These are phyloP conservation scores for Luperina nickerlii DNA, from an alignment of 2,888 invertebrate genomes.

Conservation along the genomic window DNA sequence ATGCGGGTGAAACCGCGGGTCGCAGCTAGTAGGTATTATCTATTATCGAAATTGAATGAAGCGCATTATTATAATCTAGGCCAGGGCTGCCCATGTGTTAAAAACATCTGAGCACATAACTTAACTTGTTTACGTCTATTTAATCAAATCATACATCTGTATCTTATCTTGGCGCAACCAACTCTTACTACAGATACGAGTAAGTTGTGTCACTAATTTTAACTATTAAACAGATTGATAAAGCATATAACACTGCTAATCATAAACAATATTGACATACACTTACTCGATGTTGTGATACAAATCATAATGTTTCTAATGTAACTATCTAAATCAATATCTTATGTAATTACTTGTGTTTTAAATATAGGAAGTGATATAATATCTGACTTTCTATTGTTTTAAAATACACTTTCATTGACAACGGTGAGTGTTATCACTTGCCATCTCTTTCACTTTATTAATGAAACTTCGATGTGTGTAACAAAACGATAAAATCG, in stretches of 20 bases:
- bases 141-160: constrained; percentile 53
- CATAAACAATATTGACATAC: constrained; percentile 11
- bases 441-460: constrained; percentile 3
- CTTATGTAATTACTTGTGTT: constrained; percentile 37
- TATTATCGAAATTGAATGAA: constrained; percentile 52
- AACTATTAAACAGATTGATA: constrained; percentile 44
- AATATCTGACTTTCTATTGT: constrained; percentile 1
- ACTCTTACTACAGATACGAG: constrained; percentile 21
- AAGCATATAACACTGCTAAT: constrained; percentile 33
- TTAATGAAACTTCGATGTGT: constrained; percentile 40
- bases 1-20: too few relatives aligned
- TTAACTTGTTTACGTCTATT: constrained; percentile 59
- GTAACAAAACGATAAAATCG: not conserved
- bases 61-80: constrained; percentile 68
- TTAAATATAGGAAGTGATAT: constrained; percentile 34
- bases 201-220: constrained; percentile 39
- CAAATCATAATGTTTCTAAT: constrained; percentile 27
- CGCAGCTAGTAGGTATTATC: not conserved
- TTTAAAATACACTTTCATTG: constrained; percentile 39
- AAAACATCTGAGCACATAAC: constrained; percentile 65
- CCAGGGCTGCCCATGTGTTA: constrained; percentile 64
- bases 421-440: constrained; percentile 17
- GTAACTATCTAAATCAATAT: constrained; percentile 37
- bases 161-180: constrained; percentile 62
- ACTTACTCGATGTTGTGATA: constrained; percentile 24